Evolutionary conservation across 2,888 invertebrate species (phyloP).

Genomic region (Carterocephalus palaemon): DNA sequence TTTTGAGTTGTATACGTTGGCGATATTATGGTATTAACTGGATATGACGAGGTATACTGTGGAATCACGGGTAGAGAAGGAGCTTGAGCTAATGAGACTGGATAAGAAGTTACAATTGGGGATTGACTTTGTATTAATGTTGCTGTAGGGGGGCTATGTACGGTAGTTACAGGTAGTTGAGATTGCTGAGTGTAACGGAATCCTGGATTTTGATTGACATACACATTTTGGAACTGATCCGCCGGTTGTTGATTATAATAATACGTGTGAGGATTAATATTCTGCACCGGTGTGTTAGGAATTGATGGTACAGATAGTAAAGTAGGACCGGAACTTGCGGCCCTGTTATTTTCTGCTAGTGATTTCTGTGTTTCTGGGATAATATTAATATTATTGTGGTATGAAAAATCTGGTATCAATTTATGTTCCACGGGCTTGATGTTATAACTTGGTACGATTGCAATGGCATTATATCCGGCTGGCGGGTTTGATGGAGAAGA

Average conservation of each 20-base stretch:
- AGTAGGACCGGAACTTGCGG: constrained; percentile 13
- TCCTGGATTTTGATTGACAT: constrained; percentile 5
- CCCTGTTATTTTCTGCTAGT: constrained; percentile 14
- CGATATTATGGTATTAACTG: constrained; percentile 16
- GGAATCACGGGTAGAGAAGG: constrained; percentile 24
- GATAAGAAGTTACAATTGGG: constrained; percentile 33
- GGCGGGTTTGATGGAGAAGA: neutral
- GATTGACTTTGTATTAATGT: constrained; percentile 1
- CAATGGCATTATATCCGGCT: neutral
- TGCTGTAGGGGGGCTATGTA: constrained; percentile 1
- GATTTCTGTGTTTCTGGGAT: neutral
- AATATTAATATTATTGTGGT: constrained; percentile 4
- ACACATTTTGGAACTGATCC: constrained; percentile 26
- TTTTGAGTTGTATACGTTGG: constrained; percentile 28
- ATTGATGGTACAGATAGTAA: constrained; percentile 18
- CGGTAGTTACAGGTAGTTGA: neutral
- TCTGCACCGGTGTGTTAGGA: constrained; percentile 29
- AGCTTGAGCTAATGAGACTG: constrained; percentile 26
- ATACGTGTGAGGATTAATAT: constrained; percentile 10
- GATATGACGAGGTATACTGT: constrained; percentile 26
- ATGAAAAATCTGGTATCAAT: neutral
- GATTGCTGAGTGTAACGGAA: neutral
- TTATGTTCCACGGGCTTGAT: constrained; percentile 2
- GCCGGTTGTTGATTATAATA: constrained; percentile 26
- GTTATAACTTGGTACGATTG: constrained; percentile 6